phyloP scores from a whole-genome alignment of 1,140 invertebrate species.

The Lepidurus apus region DNA sequence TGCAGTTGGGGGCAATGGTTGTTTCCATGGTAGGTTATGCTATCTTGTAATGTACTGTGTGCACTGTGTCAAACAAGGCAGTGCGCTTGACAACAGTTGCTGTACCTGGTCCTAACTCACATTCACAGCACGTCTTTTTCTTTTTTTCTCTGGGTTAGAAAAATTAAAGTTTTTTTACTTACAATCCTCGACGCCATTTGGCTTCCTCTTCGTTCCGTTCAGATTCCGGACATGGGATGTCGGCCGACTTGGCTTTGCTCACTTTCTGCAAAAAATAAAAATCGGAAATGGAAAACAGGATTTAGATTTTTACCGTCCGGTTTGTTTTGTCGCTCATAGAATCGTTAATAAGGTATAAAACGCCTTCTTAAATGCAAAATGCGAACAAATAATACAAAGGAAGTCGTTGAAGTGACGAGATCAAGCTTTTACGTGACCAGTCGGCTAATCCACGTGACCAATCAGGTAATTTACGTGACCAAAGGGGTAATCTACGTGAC shows the following conservation, averaged over 20 bases:
- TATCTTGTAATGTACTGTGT: background rate
- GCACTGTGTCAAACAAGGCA: background rate
- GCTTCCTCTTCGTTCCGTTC: constrained; percentile 1
- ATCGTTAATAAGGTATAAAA: background rate
- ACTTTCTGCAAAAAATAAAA: constrained; percentile 2
- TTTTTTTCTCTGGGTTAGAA: background rate
- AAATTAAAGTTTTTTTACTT: background rate
- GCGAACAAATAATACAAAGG: no score
- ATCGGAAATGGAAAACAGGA: background rate
- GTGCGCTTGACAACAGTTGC: background rate
- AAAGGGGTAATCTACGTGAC: background rate
- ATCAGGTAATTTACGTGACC: background rate
- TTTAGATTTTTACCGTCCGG: background rate
- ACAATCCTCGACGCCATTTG: background rate
- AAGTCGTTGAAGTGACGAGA: no score
- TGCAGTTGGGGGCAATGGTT: background rate
- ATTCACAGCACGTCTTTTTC: no score
- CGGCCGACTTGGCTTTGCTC: constrained; percentile 28
- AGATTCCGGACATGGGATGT: constrained; percentile 15
- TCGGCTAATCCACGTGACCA: no score
- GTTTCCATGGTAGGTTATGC: constrained; percentile 1
- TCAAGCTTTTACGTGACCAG: no score
- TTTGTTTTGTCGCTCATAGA: background rate
- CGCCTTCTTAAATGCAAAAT: no score
- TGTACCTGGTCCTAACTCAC: background rate